Conservation (phyloP, 1,140 invertebrate species). For the Heliothis virescens region DNA sequence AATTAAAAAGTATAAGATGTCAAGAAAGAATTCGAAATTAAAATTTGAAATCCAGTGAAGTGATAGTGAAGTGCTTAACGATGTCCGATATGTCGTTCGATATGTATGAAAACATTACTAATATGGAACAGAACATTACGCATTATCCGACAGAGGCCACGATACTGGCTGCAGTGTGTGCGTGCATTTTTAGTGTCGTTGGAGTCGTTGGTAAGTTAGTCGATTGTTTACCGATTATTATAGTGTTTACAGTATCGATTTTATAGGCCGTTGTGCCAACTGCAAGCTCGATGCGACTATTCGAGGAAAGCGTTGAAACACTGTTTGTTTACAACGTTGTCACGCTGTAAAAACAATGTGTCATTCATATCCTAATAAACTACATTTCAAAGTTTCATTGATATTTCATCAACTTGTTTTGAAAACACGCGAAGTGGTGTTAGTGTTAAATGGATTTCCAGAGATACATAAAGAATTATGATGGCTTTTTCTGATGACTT, state of each 20-base stretch:
- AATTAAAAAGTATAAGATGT: slow-evolving; percentile 40
- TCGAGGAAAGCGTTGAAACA: slow-evolving; percentile 56
- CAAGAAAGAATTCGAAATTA: slow-evolving; percentile 42
- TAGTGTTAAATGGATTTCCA: slow-evolving; percentile 34
- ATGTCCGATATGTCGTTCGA: slow-evolving; percentile 34
- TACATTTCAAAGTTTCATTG: slow-evolving; percentile 39
- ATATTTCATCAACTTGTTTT: slow-evolving; percentile 45
- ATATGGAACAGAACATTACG: slow-evolving; percentile 65
- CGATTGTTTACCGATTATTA: slow-evolving; percentile 47
- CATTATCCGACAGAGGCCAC: slow-evolving; percentile 91
- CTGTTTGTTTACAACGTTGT: slow-evolving; percentile 55
- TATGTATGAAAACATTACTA: slow-evolving; percentile 50
- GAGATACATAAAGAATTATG: slow-evolving; percentile 28
- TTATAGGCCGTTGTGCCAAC: slow-evolving; percentile 16
- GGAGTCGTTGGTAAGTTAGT: slow-evolving; percentile 90
- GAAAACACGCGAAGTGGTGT: slow-evolving; percentile 18
- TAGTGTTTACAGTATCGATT: slow-evolving; percentile 56
- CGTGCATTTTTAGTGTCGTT: slow-evolving; percentile 92
- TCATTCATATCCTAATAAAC: slow-evolving; percentile 57
- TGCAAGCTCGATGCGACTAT: slow-evolving; percentile 48
- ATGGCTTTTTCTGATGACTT: background rate
- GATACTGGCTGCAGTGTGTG: slow-evolving; percentile 91
- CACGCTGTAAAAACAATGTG: slow-evolving; percentile 48
- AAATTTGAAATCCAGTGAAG: slow-evolving; percentile 41
- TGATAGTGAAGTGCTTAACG: slow-evolving; percentile 39